These are phyloP conservation scores for Arion vulgaris DNA, from an alignment of 1,140 invertebrate species.

Conservation along the genomic window DNA sequence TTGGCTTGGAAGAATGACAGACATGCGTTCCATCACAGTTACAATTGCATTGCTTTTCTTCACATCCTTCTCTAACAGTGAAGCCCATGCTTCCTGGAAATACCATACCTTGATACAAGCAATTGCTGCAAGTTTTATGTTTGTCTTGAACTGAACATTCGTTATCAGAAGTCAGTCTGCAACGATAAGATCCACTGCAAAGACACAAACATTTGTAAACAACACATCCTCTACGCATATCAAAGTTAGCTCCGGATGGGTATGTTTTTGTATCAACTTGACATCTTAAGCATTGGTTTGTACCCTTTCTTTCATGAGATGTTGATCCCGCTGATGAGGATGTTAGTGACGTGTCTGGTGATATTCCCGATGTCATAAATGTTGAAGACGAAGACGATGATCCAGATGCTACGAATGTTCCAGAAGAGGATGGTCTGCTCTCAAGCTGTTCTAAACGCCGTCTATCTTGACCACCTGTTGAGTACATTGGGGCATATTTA, in stretches of 20 bases:
- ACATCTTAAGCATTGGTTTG: slow-evolving; percentile 37
- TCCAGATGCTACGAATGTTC: not conserved
- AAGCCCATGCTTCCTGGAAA: slow-evolving; percentile 52
- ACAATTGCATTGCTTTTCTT: slow-evolving; percentile 52
- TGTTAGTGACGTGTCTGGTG: not conserved
- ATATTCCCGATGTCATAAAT: not conserved
- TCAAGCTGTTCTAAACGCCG: not conserved
- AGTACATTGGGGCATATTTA: slow-evolving; percentile 1
- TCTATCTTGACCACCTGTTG: not conserved
- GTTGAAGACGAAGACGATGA: slow-evolving; percentile 14
- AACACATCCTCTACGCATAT: slow-evolving; percentile 46
- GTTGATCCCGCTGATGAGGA: too few species aligned
- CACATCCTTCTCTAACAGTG: slow-evolving; percentile 48
- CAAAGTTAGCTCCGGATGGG: slow-evolving; percentile 41
- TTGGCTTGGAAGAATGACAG: slow-evolving; percentile 37
- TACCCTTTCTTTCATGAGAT: not conserved
- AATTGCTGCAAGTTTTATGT: slow-evolving; percentile 43
- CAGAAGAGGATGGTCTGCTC: not conserved
- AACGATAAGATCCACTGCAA: slow-evolving; percentile 49
- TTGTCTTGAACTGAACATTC: slow-evolving; percentile 28
- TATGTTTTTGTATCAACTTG: slow-evolving; percentile 42
- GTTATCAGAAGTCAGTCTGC: slow-evolving; percentile 41
- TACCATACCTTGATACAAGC: slow-evolving; percentile 38
- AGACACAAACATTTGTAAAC: slow-evolving; percentile 49
- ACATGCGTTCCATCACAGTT: slow-evolving; percentile 52